These are phyloP conservation scores for Bettongia penicillata DNA, from an alignment of 2,113 vertebrate genomes.

Conservation along the genomic window DNA sequence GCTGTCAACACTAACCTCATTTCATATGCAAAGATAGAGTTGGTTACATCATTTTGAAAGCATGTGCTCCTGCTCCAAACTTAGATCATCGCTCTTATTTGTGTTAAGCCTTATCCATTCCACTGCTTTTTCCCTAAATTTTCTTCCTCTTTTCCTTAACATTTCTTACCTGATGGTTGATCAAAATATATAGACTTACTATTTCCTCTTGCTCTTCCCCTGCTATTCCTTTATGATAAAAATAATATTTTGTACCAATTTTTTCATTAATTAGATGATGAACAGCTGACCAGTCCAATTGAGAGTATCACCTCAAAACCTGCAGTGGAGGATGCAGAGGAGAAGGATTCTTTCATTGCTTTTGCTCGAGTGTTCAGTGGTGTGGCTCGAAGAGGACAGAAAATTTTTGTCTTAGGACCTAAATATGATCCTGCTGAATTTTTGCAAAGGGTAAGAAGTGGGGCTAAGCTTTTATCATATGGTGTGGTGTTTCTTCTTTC, in stretches of 20 bases:
- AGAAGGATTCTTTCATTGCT: slow-evolving; percentile 90
- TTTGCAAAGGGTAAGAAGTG: slow-evolving; percentile 84
- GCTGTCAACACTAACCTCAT: not conserved
- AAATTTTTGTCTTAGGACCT: slow-evolving; percentile 93
- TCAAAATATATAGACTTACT: accelerated
- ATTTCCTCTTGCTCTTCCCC: not conserved
- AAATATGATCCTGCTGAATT: slow-evolving; percentile 93
- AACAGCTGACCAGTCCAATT: slow-evolving; percentile 69
- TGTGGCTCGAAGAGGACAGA: slow-evolving; percentile 87
- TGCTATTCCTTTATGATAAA: not conserved
- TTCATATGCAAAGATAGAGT: not conserved
- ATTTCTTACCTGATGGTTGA: accelerated
- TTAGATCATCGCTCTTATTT: not conserved
- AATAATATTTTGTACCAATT: slow-evolving; percentile 7
- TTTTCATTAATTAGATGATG: slow-evolving; percentile 76
- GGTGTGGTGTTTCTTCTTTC: not conserved
- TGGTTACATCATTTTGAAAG: not conserved
- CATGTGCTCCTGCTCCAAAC: not conserved
- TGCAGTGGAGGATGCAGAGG: slow-evolving; percentile 76
- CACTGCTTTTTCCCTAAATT: not conserved
- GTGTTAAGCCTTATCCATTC: not conserved
- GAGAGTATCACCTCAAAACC: slow-evolving; percentile 74
- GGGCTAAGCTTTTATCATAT: not conserved
- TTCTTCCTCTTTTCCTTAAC: not conserved
- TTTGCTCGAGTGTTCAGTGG: slow-evolving; percentile 98